A percentile compares a stretch with the other conserved stretches of the same genome.
phyloP scores from a whole-genome alignment of 1,140 invertebrate species.

The Sycophaga agraensis region DNA sequence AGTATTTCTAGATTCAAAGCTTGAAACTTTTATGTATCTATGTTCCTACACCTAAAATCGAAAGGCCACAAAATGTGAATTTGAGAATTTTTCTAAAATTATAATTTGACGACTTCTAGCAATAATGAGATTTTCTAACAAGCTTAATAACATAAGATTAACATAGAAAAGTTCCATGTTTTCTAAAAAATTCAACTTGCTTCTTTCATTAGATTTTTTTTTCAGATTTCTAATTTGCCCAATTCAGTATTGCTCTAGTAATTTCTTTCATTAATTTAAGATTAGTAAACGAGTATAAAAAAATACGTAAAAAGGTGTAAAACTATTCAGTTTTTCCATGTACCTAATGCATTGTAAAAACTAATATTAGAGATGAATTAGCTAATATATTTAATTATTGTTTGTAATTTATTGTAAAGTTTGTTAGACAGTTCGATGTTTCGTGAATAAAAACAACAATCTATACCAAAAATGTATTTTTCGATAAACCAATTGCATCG shows the following conservation, averaged over 20 bases:
- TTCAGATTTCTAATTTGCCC: no score
- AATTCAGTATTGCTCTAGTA: neutral
- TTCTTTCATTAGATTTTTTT: constrained; percentile 1
- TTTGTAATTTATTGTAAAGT: constrained; percentile 13
- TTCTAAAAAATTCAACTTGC: neutral
- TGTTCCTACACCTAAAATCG: neutral
- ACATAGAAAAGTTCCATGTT: neutral
- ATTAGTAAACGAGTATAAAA: neutral
- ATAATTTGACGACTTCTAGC: neutral
- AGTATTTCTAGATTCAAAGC: neutral
- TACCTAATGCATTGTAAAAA: neutral
- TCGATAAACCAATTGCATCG: constrained; percentile 8
- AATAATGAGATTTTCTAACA: constrained; percentile 8
- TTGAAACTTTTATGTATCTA: constrained; percentile 2
- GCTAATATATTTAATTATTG: constrained; percentile 10
- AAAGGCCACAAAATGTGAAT: neutral
- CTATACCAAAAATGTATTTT: constrained; percentile 14
- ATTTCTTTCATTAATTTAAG: neutral
- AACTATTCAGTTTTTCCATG: neutral
- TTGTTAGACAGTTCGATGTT: constrained; percentile 14
- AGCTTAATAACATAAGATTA: neutral
- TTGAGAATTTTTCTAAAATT: neutral
- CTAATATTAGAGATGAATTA: neutral
- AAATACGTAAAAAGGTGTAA: constrained; percentile 5
- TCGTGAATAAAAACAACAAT: constrained; percentile 19